Percentiles rank a stretch among this genome's conserved stretches.
Conservation (phyloP, 2,888 invertebrate species). For the Syrista parreyssii region DNA sequence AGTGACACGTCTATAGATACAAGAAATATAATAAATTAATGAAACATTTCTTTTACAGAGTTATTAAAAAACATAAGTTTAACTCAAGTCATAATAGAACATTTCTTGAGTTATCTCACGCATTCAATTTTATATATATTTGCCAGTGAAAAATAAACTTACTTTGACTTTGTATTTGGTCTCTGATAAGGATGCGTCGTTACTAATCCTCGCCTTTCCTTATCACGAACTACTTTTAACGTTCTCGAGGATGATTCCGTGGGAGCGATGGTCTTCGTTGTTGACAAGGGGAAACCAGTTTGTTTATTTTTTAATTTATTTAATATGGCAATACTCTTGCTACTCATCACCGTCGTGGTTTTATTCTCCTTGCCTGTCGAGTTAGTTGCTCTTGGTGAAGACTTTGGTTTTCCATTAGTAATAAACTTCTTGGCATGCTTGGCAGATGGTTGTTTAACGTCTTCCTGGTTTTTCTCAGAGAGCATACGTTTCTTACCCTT, state of each 20-base stretch:
- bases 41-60: not conserved
- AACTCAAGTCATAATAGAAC: not conserved
- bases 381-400: constrained; percentile 9
- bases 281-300: constrained; percentile 31
- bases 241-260: constrained; percentile 27
- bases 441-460: constrained; percentile 35
- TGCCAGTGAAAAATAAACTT: constrained; percentile 26
- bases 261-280: constrained; percentile 12
- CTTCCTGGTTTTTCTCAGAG: constrained; percentile 50
- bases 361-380: constrained; percentile 19
- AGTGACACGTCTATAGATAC: not conserved
- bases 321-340: constrained; percentile 58
- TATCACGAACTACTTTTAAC: constrained; percentile 47
- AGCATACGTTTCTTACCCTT: constrained; percentile 54
- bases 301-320: constrained; percentile 56
- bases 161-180: constrained; percentile 47
- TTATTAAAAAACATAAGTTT: not conserved
- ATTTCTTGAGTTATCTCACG: not conserved
- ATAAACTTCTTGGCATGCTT: constrained; percentile 50
- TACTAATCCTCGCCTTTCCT: constrained; percentile 53
- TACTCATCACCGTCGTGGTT: constrained; percentile 46
- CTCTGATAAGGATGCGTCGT: constrained; percentile 57
- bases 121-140: not conserved
- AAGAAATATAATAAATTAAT: not conserved
- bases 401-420: constrained; percentile 4